Evolutionary conservation across 2,797 vertebrate species (phyloP), one percentile per base, ranked within the genome.

Genomic region (Podarcis siculus): DNA sequence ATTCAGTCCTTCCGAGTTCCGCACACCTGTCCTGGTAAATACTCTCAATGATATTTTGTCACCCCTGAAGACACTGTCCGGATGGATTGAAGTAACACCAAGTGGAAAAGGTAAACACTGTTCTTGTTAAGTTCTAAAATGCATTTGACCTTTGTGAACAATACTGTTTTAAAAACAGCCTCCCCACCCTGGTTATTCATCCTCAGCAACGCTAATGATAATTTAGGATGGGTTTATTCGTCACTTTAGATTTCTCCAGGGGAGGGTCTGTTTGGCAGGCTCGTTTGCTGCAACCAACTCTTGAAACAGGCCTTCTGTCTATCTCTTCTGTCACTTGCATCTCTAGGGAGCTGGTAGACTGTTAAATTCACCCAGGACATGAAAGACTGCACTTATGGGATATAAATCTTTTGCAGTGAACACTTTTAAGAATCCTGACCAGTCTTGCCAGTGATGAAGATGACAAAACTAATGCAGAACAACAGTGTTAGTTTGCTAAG

Each of bases 61-160:
- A 0, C 96, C 96, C 1, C 97, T 99, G 86, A 97, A 96, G 85
- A 98, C 98, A 1, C 96, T 99, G 35, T 95, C 98, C 27, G 98
- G 98, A 89, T 86, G 90, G 83, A 0, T 97, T 37, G 78, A 96
- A 86, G 85, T 96, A 10, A 97, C 96, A 92, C 85, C 49, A 86
- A 96, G 97, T 81, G 97, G 97, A 0, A 94, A 96, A 97, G 97
- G 97, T 98, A 98, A 95, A 83, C 71, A 67, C 32, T 61, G 3
- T 58, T 55, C 19, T 25, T 81, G 39, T 76, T 55, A 45, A 79
- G 3, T 79, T 55, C 23, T 69, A 7, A 79, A 35, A 55, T 45
- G 8, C 30, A 87, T 21, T 25, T 81, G 13, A 42, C 10, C 19
- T 39, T 12, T 55, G 49, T 55, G 10, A 55, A 55, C 15, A 55